Evolutionary conservation across 2,888 invertebrate species (phyloP), one percentile per base, ranked within the genome.

Genomic region (Diaprepes abbreviatus): DNA sequence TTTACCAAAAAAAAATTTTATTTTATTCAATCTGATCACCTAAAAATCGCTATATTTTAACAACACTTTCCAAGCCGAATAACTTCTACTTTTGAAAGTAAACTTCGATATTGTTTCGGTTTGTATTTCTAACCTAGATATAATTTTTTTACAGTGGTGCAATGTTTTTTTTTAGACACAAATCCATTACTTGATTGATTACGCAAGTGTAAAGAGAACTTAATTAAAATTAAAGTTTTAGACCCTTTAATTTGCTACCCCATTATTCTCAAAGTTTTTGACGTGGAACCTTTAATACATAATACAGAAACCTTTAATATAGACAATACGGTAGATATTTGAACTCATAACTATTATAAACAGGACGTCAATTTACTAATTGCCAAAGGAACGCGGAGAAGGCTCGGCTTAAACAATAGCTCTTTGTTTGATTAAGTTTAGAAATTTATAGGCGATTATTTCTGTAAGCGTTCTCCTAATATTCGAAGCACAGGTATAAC

Each of bases 401-500:
- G 58, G 43, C 43, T 43, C 5, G 28, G 40, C 58, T 40, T 16
- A 31, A 28, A 40, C 58, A 58, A 58, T 58, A 17, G 58, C 58
- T 58, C 43, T 43, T 43, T 43, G 43, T 58, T 43, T 58, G 24
- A 58, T 58, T 48, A 48, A 52, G 62, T 62, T 36, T 62, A 62
- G 48, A 62, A 62, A 62, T 62, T 62, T 62, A 62, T 62, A 48
- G 38, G 19, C 48, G 50, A 36, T 50, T 31, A 45, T 50, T 19
- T 21, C 62, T 33, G 43, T 28, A 45, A 45, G 62, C 48, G 12
- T 24, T 50, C 24, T 62, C 24, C 50, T 52, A 62, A 62, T 62
- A 62, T 52, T 50, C 50, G 14, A 21, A 62, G 62, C 62, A 48
- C 62, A 50, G 62, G 43, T 50, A 62, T 50, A 50, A 62, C 62